Conservation (phyloP, 2,113 vertebrate genomes). For the Casuarius casuarius region DNA sequence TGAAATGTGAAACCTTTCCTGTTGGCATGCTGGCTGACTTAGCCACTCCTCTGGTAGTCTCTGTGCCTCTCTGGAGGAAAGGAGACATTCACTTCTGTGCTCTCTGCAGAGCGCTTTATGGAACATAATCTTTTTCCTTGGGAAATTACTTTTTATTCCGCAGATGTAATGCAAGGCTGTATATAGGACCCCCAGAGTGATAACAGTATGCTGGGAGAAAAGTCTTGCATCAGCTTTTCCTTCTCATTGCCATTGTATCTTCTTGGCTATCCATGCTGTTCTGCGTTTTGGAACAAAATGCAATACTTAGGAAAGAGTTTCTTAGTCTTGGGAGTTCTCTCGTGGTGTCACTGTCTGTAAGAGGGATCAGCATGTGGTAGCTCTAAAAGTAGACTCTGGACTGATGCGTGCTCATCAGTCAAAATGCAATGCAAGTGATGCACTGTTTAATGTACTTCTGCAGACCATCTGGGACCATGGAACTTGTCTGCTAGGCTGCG, state of each 20-base stretch:
- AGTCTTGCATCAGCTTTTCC: not conserved
- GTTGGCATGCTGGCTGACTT: not conserved
- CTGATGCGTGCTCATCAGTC: fast-evolving
- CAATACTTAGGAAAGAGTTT: not conserved
- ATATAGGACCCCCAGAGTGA: not conserved
- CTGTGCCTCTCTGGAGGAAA: not conserved
- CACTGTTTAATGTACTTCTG: not conserved
- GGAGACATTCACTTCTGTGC: not conserved
- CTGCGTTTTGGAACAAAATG: not conserved
- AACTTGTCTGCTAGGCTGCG: not conserved
- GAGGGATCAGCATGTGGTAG: not conserved
- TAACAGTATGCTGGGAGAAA: not conserved
- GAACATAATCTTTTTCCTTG: not conserved
- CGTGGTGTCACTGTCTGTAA: not conserved
- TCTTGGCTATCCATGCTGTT: not conserved
- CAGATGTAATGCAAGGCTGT: not conserved
- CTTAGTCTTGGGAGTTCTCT: not conserved
- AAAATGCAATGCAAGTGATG: not conserved
- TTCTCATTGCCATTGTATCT: not conserved
- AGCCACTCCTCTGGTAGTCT: not conserved
- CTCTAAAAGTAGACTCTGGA: not conserved
- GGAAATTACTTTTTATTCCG: not conserved
- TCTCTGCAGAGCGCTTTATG: not conserved
- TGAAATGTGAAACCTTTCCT: slow-evolving; percentile 1
- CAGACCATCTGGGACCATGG: not conserved